A percentile compares a stretch with the other conserved stretches of the same genome.
phyloP scores from a whole-genome alignment of 2,888 invertebrate species.

The Hydrotaea diabolus region DNA sequence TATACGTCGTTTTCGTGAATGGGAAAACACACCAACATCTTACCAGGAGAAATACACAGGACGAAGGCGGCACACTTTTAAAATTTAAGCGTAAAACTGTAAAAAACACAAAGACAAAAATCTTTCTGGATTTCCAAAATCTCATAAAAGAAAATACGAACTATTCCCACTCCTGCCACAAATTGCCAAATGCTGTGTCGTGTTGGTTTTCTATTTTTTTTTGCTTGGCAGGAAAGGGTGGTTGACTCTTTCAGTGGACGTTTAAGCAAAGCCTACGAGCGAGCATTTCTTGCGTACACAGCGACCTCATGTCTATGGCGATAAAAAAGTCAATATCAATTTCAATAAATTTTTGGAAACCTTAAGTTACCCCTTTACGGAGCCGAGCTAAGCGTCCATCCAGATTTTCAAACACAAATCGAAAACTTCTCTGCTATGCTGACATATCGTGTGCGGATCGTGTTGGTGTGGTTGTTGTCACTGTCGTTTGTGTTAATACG shows the following conservation, averaged over 20 bases:
- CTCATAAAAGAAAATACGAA: constrained; percentile 46
- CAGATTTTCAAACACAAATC: not conserved
- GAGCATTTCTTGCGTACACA: not conserved
- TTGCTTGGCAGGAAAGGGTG: not conserved
- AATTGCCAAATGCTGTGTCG: constrained; percentile 42
- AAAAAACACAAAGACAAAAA: constrained; percentile 51
- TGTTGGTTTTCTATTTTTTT: constrained; percentile 21
- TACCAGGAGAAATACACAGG: not conserved
- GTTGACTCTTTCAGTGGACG: constrained; percentile 11
- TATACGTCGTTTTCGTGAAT: not conserved
- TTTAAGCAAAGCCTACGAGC: not conserved
- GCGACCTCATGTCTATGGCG: constrained; percentile 15
- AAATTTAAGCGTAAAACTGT: constrained; percentile 66
- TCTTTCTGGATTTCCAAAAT: constrained; percentile 30
- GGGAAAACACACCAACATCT: constrained; percentile 14
- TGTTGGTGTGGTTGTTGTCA: not conserved
- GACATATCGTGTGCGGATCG: constrained; percentile 9
- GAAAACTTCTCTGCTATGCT: not conserved
- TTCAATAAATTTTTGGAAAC: constrained; percentile 62
- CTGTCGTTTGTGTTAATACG: constrained; percentile 51
- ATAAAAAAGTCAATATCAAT: constrained; percentile 67
- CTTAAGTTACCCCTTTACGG: constrained; percentile 9
- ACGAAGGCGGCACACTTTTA: constrained; percentile 57
- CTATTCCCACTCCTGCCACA: not conserved
- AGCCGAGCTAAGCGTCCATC: not conserved